Evolutionary conservation across 2,113 vertebrate genomes (phyloP).

Genomic region (Tetrax tetrax): DNA sequence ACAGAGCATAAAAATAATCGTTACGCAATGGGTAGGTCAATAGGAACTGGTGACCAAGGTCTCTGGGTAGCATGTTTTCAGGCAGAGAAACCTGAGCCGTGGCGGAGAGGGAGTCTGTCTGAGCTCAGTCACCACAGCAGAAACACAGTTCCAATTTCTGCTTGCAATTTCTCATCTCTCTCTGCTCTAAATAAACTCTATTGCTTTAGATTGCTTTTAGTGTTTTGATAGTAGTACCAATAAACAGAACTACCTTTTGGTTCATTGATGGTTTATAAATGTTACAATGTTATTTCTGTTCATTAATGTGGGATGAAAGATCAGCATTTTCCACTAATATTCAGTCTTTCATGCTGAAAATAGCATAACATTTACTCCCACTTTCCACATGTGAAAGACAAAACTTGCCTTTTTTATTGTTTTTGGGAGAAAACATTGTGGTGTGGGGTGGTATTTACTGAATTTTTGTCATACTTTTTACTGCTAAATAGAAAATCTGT

Average conservation of each 20-base stretch:
- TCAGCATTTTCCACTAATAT: neutral
- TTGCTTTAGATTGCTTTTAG: neutral
- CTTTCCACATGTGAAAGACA: neutral
- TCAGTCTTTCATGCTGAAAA: neutral
- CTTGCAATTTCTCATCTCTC: neutral
- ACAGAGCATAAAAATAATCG: neutral
- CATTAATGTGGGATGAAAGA: neutral
- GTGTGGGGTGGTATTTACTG: rapidly evolving
- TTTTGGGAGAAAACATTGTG: neutral
- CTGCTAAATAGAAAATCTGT: neutral
- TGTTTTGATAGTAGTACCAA: neutral
- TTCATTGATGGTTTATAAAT: neutral
- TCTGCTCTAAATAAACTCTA: neutral
- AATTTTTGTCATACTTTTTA: neutral
- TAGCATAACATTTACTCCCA: neutral
- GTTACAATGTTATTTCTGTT: neutral
- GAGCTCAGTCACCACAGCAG: neutral
- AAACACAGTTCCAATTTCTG: neutral
- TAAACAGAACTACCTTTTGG: neutral
- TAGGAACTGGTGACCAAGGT: neutral
- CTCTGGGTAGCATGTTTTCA: neutral
- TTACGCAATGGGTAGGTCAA: neutral
- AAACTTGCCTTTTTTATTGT: neutral
- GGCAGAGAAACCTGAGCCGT: neutral
- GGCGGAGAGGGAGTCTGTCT: neutral